phyloP scores from a whole-genome alignment of 2,797 vertebrate species.

The Steatocranus sp. region DNA sequence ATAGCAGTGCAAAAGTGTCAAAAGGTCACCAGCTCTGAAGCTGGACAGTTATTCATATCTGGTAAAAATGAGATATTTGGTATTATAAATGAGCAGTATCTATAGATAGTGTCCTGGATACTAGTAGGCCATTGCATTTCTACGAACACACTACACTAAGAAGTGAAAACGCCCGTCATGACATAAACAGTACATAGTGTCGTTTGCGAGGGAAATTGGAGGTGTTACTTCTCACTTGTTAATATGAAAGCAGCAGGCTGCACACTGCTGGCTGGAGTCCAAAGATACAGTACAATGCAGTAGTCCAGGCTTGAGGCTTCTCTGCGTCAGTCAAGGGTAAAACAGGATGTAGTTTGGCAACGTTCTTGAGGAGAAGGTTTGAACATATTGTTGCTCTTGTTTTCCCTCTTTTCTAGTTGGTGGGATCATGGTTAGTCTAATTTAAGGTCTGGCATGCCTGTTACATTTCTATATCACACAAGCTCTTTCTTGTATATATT shows the following conservation, averaged over 20 bases:
- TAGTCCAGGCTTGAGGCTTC: not conserved
- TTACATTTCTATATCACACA: not conserved
- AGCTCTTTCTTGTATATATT: not conserved
- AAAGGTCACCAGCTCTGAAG: not conserved
- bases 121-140: not conserved
- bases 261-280: constrained; percentile 1
- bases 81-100: not conserved
- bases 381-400: not conserved
- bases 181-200: not conserved
- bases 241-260: constrained; percentile 5
- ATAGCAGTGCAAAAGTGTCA: not conserved
- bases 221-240: constrained; percentile 1
- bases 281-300: not conserved
- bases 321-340: not conserved
- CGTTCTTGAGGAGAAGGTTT: not conserved
- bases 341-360: not conserved
- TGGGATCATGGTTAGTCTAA: not conserved
- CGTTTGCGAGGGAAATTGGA: not conserved
- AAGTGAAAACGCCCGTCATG: not conserved
- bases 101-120: not conserved
- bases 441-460: not conserved
- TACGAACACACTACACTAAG: not conserved
- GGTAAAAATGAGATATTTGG: not conserved
- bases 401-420: not conserved
- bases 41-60: not conserved